phyloP scores from a whole-genome alignment of 2,888 invertebrate species.

The Macroteleia sp. region DNA sequence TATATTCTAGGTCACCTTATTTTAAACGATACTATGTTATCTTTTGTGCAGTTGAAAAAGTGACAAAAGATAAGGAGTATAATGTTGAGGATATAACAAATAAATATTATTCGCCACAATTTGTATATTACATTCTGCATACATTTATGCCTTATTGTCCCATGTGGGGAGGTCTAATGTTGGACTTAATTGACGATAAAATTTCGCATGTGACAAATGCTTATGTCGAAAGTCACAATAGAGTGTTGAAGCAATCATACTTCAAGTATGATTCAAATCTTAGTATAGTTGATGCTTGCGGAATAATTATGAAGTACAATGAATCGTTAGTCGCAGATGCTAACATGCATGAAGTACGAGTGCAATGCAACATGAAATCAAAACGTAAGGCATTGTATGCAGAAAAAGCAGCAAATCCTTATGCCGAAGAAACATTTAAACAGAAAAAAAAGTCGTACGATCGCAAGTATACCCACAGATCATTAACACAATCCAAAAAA shows the following conservation, averaged over 20 bases:
- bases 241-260: neutral
- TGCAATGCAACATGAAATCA: neutral
- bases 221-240: constrained; percentile 44
- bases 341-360: neutral
- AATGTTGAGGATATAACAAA: neutral
- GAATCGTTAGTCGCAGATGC: constrained; percentile 1
- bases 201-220: constrained; percentile 50
- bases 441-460: neutral
- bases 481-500: no score
- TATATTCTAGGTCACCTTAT: constrained; percentile 49
- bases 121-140: neutral
- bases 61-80: neutral
- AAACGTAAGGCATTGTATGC: constrained; percentile 1
- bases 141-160: neutral
- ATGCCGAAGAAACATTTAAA: constrained; percentile 23
- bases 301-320: constrained; percentile 6
- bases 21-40: constrained; percentile 13
- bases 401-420: constrained; percentile 22
- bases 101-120: constrained; percentile 8
- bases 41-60: neutral
- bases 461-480: constrained; percentile 17
- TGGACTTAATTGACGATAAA: neutral
- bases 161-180: neutral
- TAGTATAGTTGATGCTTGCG: constrained; percentile 24
- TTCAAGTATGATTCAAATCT: neutral